Conservation (phyloP, 2,797 vertebrate genomes). For the Remorina albescens region DNA sequence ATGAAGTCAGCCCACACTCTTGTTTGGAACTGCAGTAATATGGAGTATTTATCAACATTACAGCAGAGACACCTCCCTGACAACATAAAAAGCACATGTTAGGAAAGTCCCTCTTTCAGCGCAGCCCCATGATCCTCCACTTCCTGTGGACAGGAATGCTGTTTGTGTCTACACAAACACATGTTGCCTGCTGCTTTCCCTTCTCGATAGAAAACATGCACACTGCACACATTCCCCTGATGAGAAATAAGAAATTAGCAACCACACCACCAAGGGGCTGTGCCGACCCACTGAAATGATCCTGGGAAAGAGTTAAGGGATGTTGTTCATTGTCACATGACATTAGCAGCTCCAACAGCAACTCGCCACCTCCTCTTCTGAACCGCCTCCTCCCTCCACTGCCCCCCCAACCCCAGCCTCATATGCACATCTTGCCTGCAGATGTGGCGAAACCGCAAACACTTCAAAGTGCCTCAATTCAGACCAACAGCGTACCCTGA, state of each 20-base stretch:
- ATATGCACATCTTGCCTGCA: slow-evolving; percentile 96
- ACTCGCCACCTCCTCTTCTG: slow-evolving; percentile 57
- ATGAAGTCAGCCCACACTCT: slow-evolving; percentile 27
- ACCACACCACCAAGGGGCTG: slow-evolving; percentile 15
- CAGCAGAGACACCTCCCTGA: slow-evolving; percentile 35
- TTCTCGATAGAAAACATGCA: slow-evolving; percentile 13
- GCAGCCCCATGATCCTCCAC: slow-evolving; percentile 43
- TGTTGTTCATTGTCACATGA: slow-evolving; percentile 97
- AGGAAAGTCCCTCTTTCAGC: slow-evolving; percentile 65
- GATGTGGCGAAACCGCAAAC: slow-evolving; percentile 96
- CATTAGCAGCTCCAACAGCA: slow-evolving; percentile 87
- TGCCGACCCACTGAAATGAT: slow-evolving; percentile 8
- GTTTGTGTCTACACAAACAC: slow-evolving; percentile 45
- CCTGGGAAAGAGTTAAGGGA: slow-evolving; percentile 88
- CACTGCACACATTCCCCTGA: slow-evolving; percentile 7
- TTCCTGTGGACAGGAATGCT: slow-evolving; percentile 40
- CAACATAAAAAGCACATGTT: slow-evolving; percentile 59
- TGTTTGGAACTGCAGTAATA: slow-evolving; percentile 36
- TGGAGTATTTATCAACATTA: slow-evolving; percentile 48
- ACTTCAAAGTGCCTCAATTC: slow-evolving; percentile 97
- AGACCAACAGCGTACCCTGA: slow-evolving; percentile 95
- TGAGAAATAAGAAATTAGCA: slow-evolving; percentile 46
- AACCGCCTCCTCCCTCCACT: slow-evolving; percentile 45
- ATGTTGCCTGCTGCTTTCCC: slow-evolving; percentile 20
- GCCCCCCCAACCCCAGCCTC: slow-evolving; percentile 63